Evolutionary conservation across 2,113 vertebrate species (phyloP), one percentile per base, ranked within the genome.

Genomic region (Ursus arctos): DNA sequence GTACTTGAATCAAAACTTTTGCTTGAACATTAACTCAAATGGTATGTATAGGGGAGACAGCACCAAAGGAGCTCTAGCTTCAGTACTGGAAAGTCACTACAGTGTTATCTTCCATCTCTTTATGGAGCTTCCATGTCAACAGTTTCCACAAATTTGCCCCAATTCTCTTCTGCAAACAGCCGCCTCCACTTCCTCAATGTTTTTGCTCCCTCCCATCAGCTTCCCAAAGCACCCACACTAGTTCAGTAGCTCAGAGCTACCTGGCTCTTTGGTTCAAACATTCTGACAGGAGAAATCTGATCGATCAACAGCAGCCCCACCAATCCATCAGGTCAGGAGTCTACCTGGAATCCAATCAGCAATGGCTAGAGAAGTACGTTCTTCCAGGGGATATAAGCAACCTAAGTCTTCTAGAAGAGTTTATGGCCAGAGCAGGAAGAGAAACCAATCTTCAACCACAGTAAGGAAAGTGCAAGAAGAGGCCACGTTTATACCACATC

Each of bases 81-180:
- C 53, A 12, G 13, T 63, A 63, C 33, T 31, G 31, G 63, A 67
- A 67, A 91, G n/a, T 33, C n/a, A 49, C 28, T 28, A 91, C 28
- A 1, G 21, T 53, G 67, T 31, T 89, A 47, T 67, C 57, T 93
- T 91, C 36, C 51, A 43, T 76, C 31, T 95, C 63, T 72, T 92
- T 36, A 76, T 4, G 51, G 10, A 95, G 26, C 63, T 80, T 88
- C 63, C 72, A 36, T 16, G 28, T 83, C 67, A 63, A 79, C 43
- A 82, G 9, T 76, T 88, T 77, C n/a, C 67, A 94, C n/a, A 88
- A 69, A 91, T 61, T 31, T 90, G 89, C 18, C 55, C 84, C 89
- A 89, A 69, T 90, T 92, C 22, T 94, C 59, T 96, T 94, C 31
- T 71, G 71, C 81, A 72, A 97, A 84, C 19, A 86, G 19, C 36